phyloP scores from a whole-genome alignment of 1,140 invertebrate genomes.

The Tenebrio molitor region DNA sequence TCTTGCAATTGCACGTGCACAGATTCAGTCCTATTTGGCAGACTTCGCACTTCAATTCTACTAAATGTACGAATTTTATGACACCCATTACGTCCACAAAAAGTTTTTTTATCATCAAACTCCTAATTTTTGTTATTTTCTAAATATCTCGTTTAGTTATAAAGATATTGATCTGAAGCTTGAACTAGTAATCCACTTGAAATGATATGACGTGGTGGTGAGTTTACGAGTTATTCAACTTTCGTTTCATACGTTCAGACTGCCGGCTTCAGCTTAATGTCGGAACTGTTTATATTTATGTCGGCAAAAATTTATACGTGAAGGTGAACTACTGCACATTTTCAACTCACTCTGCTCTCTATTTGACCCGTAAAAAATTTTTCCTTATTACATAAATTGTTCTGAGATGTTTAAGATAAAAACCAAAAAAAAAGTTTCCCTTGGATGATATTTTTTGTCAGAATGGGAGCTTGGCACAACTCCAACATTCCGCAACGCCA shows the following conservation, averaged over 20 bases:
- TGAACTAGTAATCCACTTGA: slow-evolving; percentile 27
- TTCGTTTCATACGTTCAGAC: slow-evolving; percentile 16
- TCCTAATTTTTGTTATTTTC: slow-evolving; percentile 31
- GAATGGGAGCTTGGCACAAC: slow-evolving; percentile 17
- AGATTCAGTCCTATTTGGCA: no score
- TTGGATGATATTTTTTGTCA: slow-evolving; percentile 13
- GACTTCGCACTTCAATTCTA: no score
- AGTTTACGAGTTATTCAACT: slow-evolving; percentile 34
- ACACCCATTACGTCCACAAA: not conserved
- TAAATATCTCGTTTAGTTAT: slow-evolving; percentile 25
- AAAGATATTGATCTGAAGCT: slow-evolving; percentile 30
- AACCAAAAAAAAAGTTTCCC: slow-evolving; percentile 21
- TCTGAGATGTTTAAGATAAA: slow-evolving; percentile 3
- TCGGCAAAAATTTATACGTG: not conserved
- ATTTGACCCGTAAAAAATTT: no score
- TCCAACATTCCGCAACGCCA: slow-evolving; percentile 19
- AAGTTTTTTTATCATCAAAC: slow-evolving; percentile 32
- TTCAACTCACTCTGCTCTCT: no score
- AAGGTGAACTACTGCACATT: no score
- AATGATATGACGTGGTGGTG: slow-evolving; percentile 38
- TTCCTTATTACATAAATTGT: no score
- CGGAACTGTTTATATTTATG: not conserved
- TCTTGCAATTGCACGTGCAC: no score
- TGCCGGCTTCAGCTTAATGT: not conserved
- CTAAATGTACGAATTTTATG: not conserved